Evolutionary conservation across 1,140 invertebrate genomes (phyloP).

Genomic region (Lepidurus packardi): DNA sequence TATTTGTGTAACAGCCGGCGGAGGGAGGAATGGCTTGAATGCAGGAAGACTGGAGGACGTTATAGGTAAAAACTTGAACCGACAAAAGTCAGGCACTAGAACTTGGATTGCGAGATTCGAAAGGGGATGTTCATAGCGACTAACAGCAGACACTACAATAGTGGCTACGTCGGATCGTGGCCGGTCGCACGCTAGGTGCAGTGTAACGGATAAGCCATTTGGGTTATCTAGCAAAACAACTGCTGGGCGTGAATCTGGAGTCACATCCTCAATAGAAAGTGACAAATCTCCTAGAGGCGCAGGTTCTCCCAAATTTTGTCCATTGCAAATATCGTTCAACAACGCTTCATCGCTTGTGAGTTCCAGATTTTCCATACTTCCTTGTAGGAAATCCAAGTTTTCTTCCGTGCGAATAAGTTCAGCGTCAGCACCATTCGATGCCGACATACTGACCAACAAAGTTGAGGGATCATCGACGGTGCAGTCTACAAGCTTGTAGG

Average conservation of each 20-base stretch:
- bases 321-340: neutral
- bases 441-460: neutral
- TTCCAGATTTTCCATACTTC: neutral
- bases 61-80: neutral
- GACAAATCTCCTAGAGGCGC: neutral
- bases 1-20: neutral
- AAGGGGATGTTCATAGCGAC: neutral
- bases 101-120: neutral
- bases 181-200: neutral
- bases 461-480: neutral
- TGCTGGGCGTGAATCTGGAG: neutral
- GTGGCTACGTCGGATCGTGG: neutral
- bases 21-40: slow-evolving; percentile 14
- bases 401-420: neutral
- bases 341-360: neutral
- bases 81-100: neutral
- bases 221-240: neutral
- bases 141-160: neutral
- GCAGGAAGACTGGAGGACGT: slow-evolving; percentile 6
- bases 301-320: neutral
- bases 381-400: no score
- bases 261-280: neutral
- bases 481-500: neutral
- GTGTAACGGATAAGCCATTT: neutral
- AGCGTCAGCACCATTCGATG: neutral